Base-by-base conservation (phyloP, 1,140 invertebrate species). In the Helicorthomorpha holstii region DNA sequence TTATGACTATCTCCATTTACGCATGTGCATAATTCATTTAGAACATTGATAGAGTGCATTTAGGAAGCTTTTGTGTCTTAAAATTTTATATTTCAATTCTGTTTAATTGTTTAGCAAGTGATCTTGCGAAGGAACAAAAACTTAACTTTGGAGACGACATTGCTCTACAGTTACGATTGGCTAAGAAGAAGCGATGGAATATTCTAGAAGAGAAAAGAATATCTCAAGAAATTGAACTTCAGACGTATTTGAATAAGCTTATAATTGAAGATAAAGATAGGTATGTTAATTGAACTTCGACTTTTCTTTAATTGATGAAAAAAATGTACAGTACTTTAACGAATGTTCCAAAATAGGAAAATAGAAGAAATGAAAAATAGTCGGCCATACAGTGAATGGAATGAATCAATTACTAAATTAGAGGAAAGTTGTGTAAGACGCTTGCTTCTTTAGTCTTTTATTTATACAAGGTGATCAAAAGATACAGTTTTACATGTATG, bases 101-200 rank as follows among this genome's bases (percentile, higher is more conserved):
- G 7, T 34, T 34, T 34, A 7, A 34, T 34, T 34, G 7, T 74
- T 48, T 62, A 92, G 92, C 92, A 34, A 79, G 82, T 66, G 92
- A 97, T 66, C 73, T 97, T 59, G 84, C 90, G 1, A 90, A 90
- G 67, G 88, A 94, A 61, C 88, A 94, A 63, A 92, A 69, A 60
- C 47, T 64, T 24, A 70, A 67, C 48, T 96, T 89, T 73, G 94
- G 94, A n/a, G 94, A 98, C 73, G 93, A 97, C 57, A 94, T 98
- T 60, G 87, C 92, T 2, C 78, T 81, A 59, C 82, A 89, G 60
- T 67, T 97, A 27, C 73, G 92, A 62, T 72, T 85, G 56, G 90
- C 89, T 1, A 77, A 90, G 53, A 96, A 95, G 68, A 88, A 85
- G 63, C 69, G 89, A 54, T 96, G 90, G 78, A 84, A 84, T 63